Base-by-base conservation (phyloP, 2,888 invertebrate genomes). In the Tetrapedia diversipes region DNA sequence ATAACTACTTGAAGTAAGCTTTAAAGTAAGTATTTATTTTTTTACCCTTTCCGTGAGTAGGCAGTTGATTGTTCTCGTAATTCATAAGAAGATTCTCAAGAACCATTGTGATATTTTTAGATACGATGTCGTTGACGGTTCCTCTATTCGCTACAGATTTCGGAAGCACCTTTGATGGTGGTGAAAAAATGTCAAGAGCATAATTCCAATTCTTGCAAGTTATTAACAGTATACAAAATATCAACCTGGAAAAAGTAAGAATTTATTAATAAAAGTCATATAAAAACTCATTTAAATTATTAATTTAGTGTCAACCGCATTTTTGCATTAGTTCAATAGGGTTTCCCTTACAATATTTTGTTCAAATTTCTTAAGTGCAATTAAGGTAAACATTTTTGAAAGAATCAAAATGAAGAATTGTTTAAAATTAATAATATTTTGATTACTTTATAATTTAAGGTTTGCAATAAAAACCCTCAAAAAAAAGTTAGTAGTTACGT, bases 51-150 rank as follows among this genome's bases (percentile, higher is more conserved):
- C 96, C 96, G 89, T 97, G 97, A n/a, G 96, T 96, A 6, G 98
- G 97, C 79, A 97, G 92, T 89, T 97, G 97, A 29, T 96, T 97
- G 90, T 96, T 97, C 91, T 98, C 97, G 90, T 98, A 98, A 91
- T 97, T 96, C 92, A 97, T 96, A 85, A 98, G 93, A 45, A 98
- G 93, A 90, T 97, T 97, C 89, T 97, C 97, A 82, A 98, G 92
- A 4, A 97, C 95, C 89, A 95, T 94, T 0, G 97, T 96, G 80
- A 97, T 97, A 89, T 97, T 97, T 87, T 95, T 95, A 67, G 96
- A 97, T 16, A 97, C 94, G 39, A 95, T 94, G 85, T 96, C 96
- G 82, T 95, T 95, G 32, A 94, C 93, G 0, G 92, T 92, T 88
- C 90, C 93, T 88, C 75, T 92, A 6, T 92, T 92, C 89, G 90